Percentiles rank a stretch among this genome's conserved stretches.
These are phyloP conservation scores for Leptinotarsa texana DNA, from an alignment of 1,140 invertebrate genomes.

Conservation along the genomic window DNA sequence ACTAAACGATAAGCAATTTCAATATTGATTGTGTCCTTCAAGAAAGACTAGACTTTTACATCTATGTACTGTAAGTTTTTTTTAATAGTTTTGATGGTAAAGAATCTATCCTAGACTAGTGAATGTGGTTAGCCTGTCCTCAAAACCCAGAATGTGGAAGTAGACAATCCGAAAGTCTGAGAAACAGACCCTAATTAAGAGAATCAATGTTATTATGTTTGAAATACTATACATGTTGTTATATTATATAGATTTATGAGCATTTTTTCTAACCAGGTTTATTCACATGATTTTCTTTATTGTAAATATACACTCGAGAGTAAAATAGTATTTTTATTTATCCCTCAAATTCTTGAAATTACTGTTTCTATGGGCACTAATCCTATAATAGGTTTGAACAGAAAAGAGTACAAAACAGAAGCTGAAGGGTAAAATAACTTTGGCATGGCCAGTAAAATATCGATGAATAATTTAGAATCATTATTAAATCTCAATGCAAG, in stretches of 20 bases:
- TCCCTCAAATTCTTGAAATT: slow-evolving; percentile 50
- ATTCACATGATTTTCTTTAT: slow-evolving; percentile 33
- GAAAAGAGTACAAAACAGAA: slow-evolving; percentile 36
- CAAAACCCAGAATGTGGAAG: slow-evolving; percentile 9
- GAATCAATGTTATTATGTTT: slow-evolving; percentile 37
- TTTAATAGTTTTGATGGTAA: slow-evolving; percentile 11
- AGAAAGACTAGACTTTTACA: slow-evolving; percentile 40
- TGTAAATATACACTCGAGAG: slow-evolving; percentile 37
- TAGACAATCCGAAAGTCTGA: slow-evolving; percentile 27
- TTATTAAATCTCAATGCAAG: slow-evolving; percentile 39
- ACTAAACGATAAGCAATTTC: slow-evolving; percentile 39
- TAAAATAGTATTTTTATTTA: not conserved
- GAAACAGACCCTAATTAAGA: slow-evolving; percentile 17
- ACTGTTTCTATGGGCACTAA: slow-evolving; percentile 51
- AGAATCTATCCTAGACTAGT: not conserved
- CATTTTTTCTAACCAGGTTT: slow-evolving; percentile 37
- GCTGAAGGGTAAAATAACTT: slow-evolving; percentile 43
- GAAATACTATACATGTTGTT: slow-evolving; percentile 40
- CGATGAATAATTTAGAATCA: slow-evolving; percentile 46
- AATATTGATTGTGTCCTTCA: slow-evolving; percentile 37
- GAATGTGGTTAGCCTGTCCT: not conserved
- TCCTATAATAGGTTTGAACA: slow-evolving; percentile 54
- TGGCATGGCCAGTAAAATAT: slow-evolving; percentile 45
- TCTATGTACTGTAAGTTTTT: slow-evolving; percentile 27
- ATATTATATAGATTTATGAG: slow-evolving; percentile 37